Evolutionary conservation across 2,888 invertebrate genomes (phyloP).

Genomic region (Steromphala cineraria): DNA sequence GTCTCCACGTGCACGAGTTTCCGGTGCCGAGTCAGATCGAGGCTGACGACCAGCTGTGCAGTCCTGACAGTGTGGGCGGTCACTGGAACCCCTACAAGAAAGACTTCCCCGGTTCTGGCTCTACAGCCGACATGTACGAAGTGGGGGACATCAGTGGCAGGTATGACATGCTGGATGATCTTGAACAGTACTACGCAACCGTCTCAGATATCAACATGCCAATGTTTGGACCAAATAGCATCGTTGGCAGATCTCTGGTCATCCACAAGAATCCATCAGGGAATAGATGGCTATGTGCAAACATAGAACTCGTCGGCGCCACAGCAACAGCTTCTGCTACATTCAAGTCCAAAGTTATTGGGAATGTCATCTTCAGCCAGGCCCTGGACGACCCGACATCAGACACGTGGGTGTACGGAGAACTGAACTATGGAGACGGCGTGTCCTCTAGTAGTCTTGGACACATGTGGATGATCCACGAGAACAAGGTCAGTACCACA

Average conservation of each 20-base stretch:
- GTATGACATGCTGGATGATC: slow-evolving; percentile 85
- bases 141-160: slow-evolving; percentile 93
- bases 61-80: slow-evolving; percentile 81
- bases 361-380: slow-evolving; percentile 88
- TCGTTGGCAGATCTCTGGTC: slow-evolving; percentile 87
- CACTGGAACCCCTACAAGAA: slow-evolving; percentile 85
- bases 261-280: slow-evolving; percentile 79
- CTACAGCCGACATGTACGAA: slow-evolving; percentile 91
- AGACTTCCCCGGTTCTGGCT: slow-evolving; percentile 68
- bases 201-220: slow-evolving; percentile 91
- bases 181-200: slow-evolving; percentile 75
- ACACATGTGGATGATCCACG: slow-evolving; percentile 88
- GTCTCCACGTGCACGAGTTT: slow-evolving; percentile 76
- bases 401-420: slow-evolving; percentile 89
- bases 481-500: slow-evolving; percentile 39
- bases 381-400: slow-evolving; percentile 86
- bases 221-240: slow-evolving; percentile 85
- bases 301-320: slow-evolving; percentile 76
- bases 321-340: slow-evolving; percentile 86
- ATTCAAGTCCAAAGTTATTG: slow-evolving; percentile 91
- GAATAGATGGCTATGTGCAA: slow-evolving; percentile 76
- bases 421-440: slow-evolving; percentile 92
- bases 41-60: slow-evolving; percentile 62
- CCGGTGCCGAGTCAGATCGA: slow-evolving; percentile 71
- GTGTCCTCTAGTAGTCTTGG: slow-evolving; percentile 76